phyloP scores from a whole-genome alignment of 2,888 invertebrate species.

The Phyllotreta striolata region DNA sequence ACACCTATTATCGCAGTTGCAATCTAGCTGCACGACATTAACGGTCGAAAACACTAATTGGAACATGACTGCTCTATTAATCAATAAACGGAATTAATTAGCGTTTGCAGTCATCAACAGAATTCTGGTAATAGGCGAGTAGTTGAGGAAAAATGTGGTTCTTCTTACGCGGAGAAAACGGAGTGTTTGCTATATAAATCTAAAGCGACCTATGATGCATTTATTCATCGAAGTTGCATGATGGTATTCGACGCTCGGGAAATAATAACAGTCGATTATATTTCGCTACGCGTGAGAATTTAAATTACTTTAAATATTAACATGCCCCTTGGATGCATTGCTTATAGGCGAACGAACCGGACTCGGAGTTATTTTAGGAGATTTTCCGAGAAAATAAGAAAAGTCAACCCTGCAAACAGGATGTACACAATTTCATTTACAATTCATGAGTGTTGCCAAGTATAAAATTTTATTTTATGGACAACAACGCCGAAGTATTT shows the following conservation, averaged over 20 bases:
- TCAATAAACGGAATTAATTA: slow-evolving; percentile 20
- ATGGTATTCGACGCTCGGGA: slow-evolving; percentile 11
- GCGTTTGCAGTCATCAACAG: background rate
- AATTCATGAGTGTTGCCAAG: slow-evolving; percentile 35
- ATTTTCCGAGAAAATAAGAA: slow-evolving; percentile 32
- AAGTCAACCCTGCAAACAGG: slow-evolving; percentile 28
- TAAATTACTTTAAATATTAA: slow-evolving; percentile 9
- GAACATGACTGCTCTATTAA: slow-evolving; percentile 25
- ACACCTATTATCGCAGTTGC: too few relatives aligned
- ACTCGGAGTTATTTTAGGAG: slow-evolving; percentile 33
- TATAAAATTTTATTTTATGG: slow-evolving; percentile 35
- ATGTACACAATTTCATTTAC: slow-evolving; percentile 36
- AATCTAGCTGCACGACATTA: slow-evolving; percentile 9
- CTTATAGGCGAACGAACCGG: slow-evolving; percentile 20
- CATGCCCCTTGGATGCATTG: background rate
- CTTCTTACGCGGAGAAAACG: too few relatives aligned
- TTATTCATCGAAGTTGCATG: slow-evolving; percentile 2
- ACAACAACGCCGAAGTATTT: slow-evolving; percentile 19
- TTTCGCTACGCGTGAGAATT: slow-evolving; percentile 14
- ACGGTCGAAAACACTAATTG: slow-evolving; percentile 21
- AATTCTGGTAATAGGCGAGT: too few relatives aligned
- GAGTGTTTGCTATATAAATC: too few relatives aligned
- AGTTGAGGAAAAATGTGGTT: too few relatives aligned
- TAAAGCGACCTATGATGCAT: too few relatives aligned
- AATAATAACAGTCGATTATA: slow-evolving; percentile 15